Evolutionary conservation across 2,797 vertebrate species (phyloP).

Genomic region (Fistularia commersonii): DNA sequence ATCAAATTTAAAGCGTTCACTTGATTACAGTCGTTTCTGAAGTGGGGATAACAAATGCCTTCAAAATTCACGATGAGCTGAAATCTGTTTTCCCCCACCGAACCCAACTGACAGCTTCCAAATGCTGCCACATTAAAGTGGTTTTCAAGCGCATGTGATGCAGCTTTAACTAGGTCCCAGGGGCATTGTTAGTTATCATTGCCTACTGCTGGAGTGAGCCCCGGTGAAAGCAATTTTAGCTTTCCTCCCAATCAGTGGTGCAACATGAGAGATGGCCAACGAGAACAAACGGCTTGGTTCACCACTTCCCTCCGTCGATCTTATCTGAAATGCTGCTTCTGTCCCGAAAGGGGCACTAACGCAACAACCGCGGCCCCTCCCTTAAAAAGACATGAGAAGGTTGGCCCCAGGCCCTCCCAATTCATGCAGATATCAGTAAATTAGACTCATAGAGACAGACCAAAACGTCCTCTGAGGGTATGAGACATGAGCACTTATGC

Average conservation of each 20-base stretch:
- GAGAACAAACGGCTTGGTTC: slow-evolving; percentile 76
- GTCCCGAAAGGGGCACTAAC: slow-evolving; percentile 67
- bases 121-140: slow-evolving; percentile 90
- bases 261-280: slow-evolving; percentile 79
- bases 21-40: slow-evolving; percentile 72
- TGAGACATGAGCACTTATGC: slow-evolving; percentile 69
- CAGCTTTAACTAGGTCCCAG: slow-evolving; percentile 92
- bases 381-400: slow-evolving; percentile 69
- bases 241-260: slow-evolving; percentile 82
- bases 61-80: slow-evolving; percentile 71
- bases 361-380: slow-evolving; percentile 45
- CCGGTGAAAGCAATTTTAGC: slow-evolving; percentile 82
- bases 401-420: slow-evolving; percentile 66
- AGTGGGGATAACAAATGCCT: slow-evolving; percentile 80
- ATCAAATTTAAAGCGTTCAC: slow-evolving; percentile 73
- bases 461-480: slow-evolving; percentile 70
- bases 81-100: slow-evolving; percentile 76
- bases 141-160: slow-evolving; percentile 82
- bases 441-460: slow-evolving; percentile 74
- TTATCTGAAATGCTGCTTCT: slow-evolving; percentile 75
- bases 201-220: slow-evolving; percentile 83
- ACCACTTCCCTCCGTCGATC: slow-evolving; percentile 69
- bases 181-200: slow-evolving; percentile 96
- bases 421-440: slow-evolving; percentile 77
- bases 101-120: slow-evolving; percentile 84